phyloP scores from a whole-genome alignment of 2,888 invertebrate species.

The Adela reaumurella region DNA sequence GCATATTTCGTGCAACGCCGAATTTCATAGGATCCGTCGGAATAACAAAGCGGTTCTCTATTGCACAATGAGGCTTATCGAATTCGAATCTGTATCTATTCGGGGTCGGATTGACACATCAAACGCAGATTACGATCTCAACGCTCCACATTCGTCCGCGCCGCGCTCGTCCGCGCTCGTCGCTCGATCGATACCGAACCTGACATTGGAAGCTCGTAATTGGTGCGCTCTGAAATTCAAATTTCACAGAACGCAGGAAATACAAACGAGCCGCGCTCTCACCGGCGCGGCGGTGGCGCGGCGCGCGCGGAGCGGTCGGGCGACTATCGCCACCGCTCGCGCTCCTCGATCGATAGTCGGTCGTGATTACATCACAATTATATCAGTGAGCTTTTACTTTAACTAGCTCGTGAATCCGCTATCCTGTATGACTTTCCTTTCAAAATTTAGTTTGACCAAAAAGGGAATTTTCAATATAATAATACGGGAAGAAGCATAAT shows the following conservation, averaged over 20 bases:
- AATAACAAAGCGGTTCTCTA: conserved; percentile 44
- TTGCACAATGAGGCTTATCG: conserved; percentile 48
- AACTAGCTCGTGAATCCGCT: too few relatives aligned
- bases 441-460: too few relatives aligned
- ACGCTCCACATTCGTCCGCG: conserved; percentile 15
- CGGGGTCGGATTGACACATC: conserved; percentile 49
- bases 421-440: too few relatives aligned
- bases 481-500: too few relatives aligned
- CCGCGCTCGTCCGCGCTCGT: background rate
- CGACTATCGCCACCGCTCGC: background rate
- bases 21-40: conserved; percentile 43
- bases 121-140: conserved; percentile 33
- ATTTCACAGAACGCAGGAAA: conserved; percentile 18
- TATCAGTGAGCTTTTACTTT: too few relatives aligned
- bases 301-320: conserved; percentile 1
- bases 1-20: conserved; percentile 24
- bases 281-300: background rate
- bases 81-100: conserved; percentile 32
- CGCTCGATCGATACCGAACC: background rate
- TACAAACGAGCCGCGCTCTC: conserved; percentile 17
- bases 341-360: too few relatives aligned
- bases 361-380: too few relatives aligned
- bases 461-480: too few relatives aligned
- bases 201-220: background rate
- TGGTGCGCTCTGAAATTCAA: conserved; percentile 12